Evolutionary conservation across 2,797 vertebrate genomes (phyloP), one percentile per base, ranked within the genome.

Genomic region (Hippopotamyrus pictus): DNA sequence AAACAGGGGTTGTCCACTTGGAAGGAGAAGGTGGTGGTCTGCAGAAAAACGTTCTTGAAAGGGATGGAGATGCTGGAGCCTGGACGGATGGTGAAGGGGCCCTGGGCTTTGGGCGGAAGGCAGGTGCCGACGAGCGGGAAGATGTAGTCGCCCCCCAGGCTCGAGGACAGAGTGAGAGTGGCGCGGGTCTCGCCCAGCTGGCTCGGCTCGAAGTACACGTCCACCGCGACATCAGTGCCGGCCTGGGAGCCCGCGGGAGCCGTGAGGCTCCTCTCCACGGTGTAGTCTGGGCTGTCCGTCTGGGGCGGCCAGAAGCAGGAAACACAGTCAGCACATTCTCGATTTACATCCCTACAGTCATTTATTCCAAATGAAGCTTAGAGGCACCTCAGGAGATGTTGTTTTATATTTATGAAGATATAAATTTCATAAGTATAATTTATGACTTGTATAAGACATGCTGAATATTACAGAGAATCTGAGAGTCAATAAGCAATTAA

Each of bases 21-120:
- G 90, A 93, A 96, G 88, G 94, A 95, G 92, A 97, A 98, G 44
- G 93, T 41, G 0, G 93, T 94, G 3, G 94, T 79, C 54, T 96
- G 95, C 4, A 91, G 91, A 94, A 98, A 98, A 22, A 97, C 29
- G 0, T 98, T 99, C 91, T 97, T 98, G 93, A 98, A 98, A 82
- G 96, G 94, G 90, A 99, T 97, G 41, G 92, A 44, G 29, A 94
- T 12, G 88, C 6, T 96, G 91, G 90, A 90, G 0, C 97, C 94
- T 0, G 95, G 91, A 76, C 89, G 94, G 91, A 98, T 93, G 88
- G 87, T 88, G 84, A 97, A 95, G 0, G 97, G 97, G 0, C 98
- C 97, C 90, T 98, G 97, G 0, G 97, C 94, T 91, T 96, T 97
- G 17, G 97, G 97, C 0, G 94, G 93, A 1, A 94, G 91, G 54